A percentile compares a stretch with the other conserved stretches of the same genome.
These are phyloP conservation scores for Rhabdophis nuchalis DNA, from an alignment of 2,797 vertebrate species.

Conservation along the genomic window DNA sequence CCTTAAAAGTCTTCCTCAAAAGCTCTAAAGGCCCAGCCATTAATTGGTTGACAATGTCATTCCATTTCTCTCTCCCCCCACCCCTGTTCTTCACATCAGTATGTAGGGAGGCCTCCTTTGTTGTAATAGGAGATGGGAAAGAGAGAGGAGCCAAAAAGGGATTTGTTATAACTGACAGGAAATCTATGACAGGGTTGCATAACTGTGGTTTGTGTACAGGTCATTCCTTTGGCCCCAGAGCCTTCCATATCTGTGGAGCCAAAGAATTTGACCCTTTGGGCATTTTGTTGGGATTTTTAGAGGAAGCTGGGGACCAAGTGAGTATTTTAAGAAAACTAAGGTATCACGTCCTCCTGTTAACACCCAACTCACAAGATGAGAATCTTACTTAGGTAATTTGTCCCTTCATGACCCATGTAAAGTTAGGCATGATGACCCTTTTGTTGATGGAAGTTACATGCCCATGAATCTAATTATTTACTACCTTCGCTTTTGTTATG, in stretches of 20 bases:
- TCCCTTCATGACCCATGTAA: background rate
- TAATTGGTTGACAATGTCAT: background rate
- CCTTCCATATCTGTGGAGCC: background rate
- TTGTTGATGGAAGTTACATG: background rate
- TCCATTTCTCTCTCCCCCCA: background rate
- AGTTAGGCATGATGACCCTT: background rate
- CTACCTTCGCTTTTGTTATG: background rate
- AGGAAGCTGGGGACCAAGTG: background rate
- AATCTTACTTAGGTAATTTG: background rate
- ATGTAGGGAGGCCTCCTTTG: background rate
- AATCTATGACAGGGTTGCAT: background rate
- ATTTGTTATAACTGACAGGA: background rate
- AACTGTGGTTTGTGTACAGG: background rate
- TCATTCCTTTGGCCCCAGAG: background rate
- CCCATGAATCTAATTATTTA: background rate
- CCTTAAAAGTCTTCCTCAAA: background rate
- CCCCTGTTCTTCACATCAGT: background rate
- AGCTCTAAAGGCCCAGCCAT: background rate
- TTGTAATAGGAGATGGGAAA: background rate
- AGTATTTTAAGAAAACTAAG: background rate
- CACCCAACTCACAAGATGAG: background rate
- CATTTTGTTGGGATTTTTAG: background rate
- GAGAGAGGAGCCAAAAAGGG: background rate
- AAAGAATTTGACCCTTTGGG: background rate
- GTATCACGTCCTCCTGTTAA: background rate